Evolutionary conservation across 2,797 vertebrate genomes (phyloP), one percentile per base, ranked within the genome.

Genomic region (Hippoglossus hippoglossus): DNA sequence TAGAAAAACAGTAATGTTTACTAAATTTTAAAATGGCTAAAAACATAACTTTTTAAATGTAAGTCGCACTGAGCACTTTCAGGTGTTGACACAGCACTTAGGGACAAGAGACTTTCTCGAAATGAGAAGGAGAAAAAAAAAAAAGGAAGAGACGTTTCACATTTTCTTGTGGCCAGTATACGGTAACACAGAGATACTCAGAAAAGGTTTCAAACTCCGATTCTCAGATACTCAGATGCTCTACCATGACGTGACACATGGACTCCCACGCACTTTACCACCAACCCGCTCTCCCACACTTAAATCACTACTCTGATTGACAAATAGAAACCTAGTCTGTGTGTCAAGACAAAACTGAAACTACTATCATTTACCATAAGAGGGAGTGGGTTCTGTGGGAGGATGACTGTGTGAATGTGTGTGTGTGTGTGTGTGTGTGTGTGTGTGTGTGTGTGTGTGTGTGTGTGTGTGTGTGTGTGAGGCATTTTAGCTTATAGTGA

Each of bases 321-420:
- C 81, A 82, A 87, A 91, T 67, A 87, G 90, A 93, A 94, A 93
- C 87, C 53, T 49, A 0, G 10, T 68, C 19, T 22, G 21, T 49
- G 59, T 70, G 73, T 91, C 71, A 90, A 67, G 63, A 79, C 68
- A 87, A 84, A 92, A 93, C 82, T 61, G 90, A 94, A 94, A 94
- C 81, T 82, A 80, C 83, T 85, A 89, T 79, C 89, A 67, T 94
- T 94, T 94, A 93, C 91, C 89, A 93, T 93, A 85, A 94, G 73
- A 76, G 75, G 84, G 86, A 75, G 90, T 80, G 81, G 25, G 53
- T 58, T 59, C 16, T 24, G 81, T 85, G 72, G 83, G 91, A 25
- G 62, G 86, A 79, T 79, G 84, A 69, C 46, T 49, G 12, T 22
- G 5, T 36, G 13, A 21, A 2, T 22, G 22, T 22, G 22, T 22